These are phyloP conservation scores for Pelochelys cantorii DNA, from an alignment of 2,797 vertebrate genomes.

Conservation along the genomic window DNA sequence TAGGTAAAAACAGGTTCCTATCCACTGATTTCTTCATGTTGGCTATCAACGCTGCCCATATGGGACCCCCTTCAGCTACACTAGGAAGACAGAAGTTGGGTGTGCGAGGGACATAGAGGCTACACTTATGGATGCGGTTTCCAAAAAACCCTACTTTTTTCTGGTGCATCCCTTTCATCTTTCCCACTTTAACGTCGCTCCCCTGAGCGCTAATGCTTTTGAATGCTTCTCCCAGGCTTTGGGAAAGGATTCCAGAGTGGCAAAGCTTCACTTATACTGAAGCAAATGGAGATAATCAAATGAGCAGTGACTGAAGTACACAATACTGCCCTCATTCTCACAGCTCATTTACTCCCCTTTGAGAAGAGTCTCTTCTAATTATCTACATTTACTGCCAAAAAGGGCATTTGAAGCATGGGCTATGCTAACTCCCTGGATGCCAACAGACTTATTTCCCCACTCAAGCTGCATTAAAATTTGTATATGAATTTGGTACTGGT, in stretches of 20 bases:
- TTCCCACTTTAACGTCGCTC: background rate
- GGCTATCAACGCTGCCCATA: background rate
- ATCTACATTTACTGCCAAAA: background rate
- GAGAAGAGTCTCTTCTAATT: background rate
- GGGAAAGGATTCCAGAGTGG: background rate
- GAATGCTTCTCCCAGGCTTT: background rate
- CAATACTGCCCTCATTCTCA: background rate
- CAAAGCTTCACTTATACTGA: background rate
- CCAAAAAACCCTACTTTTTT: background rate
- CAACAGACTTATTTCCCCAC: background rate
- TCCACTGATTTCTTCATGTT: accelerated
- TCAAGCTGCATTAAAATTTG: background rate
- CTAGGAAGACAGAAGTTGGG: background rate
- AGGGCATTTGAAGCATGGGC: background rate
- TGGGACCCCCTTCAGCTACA: background rate
- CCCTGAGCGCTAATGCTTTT: constrained; percentile 12
- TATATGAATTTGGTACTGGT: background rate
- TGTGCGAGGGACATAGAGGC: background rate
- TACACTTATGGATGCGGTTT: accelerated
- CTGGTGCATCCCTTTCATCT: background rate
- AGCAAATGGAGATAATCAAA: background rate
- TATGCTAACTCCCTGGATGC: background rate
- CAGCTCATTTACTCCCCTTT: background rate
- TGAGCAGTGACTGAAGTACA: background rate
- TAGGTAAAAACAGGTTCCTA: background rate